Conservation (phyloP, 2,113 vertebrate species). For the Rhinolophus sinicus region DNA sequence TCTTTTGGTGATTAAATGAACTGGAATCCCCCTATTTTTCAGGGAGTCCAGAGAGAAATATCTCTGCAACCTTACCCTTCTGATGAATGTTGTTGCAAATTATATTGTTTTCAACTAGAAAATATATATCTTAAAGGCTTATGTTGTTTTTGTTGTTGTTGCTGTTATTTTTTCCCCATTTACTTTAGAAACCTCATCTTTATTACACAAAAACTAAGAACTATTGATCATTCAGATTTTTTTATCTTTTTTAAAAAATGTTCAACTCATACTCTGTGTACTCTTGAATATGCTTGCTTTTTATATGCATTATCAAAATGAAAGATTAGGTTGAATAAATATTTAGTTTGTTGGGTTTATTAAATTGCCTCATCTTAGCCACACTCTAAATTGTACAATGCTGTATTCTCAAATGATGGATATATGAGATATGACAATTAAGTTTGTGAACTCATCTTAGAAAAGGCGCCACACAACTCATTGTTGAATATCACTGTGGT, state of each 20-base stretch:
- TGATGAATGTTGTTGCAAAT: not conserved
- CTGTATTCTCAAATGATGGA: not conserved
- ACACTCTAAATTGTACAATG: not conserved
- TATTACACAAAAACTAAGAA: not conserved
- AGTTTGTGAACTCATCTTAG: no score
- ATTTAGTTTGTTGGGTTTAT: not conserved
- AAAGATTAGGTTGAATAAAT: not conserved
- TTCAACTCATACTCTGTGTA: not conserved
- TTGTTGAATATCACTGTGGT: no score
- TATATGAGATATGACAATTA: not conserved
- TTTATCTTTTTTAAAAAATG: not conserved
- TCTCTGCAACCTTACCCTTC: not conserved
- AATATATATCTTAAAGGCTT: not conserved
- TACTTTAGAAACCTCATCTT: not conserved
- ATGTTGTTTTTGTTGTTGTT: not conserved
- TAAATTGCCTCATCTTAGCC: not conserved
- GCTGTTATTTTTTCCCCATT: not conserved
- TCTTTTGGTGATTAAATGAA: slow-evolving; percentile 60
- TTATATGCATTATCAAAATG: not conserved
- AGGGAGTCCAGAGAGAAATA: not conserved
- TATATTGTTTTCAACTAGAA: not conserved
- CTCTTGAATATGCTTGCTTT: not conserved
- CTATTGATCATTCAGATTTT: not conserved
- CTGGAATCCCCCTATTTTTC: not conserved
- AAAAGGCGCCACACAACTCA: no score